Evolutionary conservation across 37 sponge, comb jelly and placozoan species (phyloP).

Genomic region (Crambe crambe): DNA sequence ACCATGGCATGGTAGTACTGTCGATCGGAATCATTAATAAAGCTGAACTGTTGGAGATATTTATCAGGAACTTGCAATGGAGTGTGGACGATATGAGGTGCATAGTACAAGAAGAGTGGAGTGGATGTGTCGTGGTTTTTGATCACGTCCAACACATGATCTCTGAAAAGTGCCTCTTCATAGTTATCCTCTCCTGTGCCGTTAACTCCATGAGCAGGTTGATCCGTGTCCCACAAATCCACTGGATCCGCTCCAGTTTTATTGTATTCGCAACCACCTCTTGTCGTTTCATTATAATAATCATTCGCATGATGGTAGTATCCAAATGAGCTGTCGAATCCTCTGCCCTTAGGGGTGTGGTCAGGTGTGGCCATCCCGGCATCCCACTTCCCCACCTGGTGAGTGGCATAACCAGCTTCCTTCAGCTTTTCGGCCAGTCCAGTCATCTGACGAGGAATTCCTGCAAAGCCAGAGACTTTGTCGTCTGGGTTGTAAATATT

Average conservation of each 20-base stretch:
- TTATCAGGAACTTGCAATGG: constrained; percentile 44
- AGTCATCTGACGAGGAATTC: constrained; percentile 48
- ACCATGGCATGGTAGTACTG: constrained; percentile 54
- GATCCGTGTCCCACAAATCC: constrained; percentile 51
- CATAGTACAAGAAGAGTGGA: constrained; percentile 66
- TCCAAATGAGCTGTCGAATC: constrained; percentile 46
- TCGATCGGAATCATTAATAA: constrained; percentile 33
- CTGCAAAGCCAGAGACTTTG: constrained; percentile 30
- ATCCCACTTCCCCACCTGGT: constrained; percentile 65
- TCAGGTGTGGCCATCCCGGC: constrained; percentile 39
- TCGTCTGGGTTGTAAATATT: constrained; percentile 36
- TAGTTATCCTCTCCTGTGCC: constrained; percentile 36
- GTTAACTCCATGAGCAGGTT: constrained; percentile 37
- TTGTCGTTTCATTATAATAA: constrained; percentile 26
- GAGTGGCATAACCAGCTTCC: constrained; percentile 41
- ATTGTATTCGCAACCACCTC: not conserved
- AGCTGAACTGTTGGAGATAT: constrained; percentile 35
- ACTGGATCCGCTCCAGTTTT: not conserved
- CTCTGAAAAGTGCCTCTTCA: constrained; percentile 34
- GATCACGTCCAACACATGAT: constrained; percentile 6
- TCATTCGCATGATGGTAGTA: constrained; percentile 63
- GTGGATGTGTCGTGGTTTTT: constrained; percentile 42
- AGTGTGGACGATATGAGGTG: constrained; percentile 41
- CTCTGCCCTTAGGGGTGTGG: constrained; percentile 29
- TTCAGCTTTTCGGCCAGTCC: constrained; percentile 39